phyloP scores from a whole-genome alignment of 2,888 invertebrate species.

The Pandemis heparana region DNA sequence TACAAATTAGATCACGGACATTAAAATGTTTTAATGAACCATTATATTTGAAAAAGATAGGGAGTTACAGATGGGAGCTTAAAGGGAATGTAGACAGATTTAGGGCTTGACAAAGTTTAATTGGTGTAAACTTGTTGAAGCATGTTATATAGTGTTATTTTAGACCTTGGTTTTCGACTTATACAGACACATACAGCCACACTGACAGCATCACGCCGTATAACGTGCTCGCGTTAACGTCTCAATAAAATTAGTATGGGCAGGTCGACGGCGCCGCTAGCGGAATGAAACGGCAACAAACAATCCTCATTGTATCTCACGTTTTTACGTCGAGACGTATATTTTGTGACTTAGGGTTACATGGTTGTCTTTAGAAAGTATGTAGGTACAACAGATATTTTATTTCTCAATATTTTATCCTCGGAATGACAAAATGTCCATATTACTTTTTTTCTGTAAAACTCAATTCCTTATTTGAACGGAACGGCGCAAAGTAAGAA shows the following conservation, averaged over 20 bases:
- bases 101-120: neutral
- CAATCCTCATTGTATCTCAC: too few relatives aligned
- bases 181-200: too few relatives aligned
- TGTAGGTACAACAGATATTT: neutral
- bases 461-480: constrained; percentile 31
- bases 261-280: too few relatives aligned
- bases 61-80: constrained; percentile 20
- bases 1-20: constrained; percentile 67
- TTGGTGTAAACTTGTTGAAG: neutral
- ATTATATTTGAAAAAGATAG: constrained; percentile 50
- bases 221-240: too few relatives aligned
- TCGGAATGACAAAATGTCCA: neutral
- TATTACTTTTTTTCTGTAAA: constrained; percentile 10
- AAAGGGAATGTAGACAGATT: constrained; percentile 20
- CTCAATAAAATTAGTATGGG: too few relatives aligned
- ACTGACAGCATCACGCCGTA: too few relatives aligned
- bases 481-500: constrained; percentile 16
- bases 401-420: neutral
- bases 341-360: neutral
- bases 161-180: neutral
- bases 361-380: neutral
- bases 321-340: too few relatives aligned
- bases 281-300: too few relatives aligned
- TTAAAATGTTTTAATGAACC: constrained; percentile 61
- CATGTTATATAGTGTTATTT: neutral